phyloP scores from a whole-genome alignment of 2,888 invertebrate species.

The Alloplasta piceator region DNA sequence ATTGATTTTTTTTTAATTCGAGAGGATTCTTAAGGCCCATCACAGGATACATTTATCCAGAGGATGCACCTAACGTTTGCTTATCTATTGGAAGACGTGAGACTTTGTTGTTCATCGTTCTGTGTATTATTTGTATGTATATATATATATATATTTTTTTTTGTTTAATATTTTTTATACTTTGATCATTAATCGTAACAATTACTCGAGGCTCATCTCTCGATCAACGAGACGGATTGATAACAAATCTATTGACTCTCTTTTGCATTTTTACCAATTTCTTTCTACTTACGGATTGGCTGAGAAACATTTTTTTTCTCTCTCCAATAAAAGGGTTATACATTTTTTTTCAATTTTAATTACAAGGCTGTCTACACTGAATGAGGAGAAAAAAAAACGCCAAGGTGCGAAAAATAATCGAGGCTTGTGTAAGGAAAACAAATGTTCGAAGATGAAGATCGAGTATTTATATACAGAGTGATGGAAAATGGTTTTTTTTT shows the following conservation, averaged over 20 bases:
- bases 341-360: conserved; percentile 2
- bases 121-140: conserved; percentile 58
- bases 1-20: conserved; percentile 35
- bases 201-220: conserved; percentile 52
- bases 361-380: neutral
- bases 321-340: neutral
- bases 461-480: conserved; percentile 62
- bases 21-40: conserved; percentile 26
- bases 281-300: conserved; percentile 20
- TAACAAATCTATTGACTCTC: conserved; percentile 71
- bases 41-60: conserved; percentile 26
- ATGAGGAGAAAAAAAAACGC: neutral
- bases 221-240: conserved; percentile 64
- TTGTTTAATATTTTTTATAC: conserved; percentile 68
- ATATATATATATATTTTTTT: conserved; percentile 38
- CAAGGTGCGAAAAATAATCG: conserved; percentile 16
- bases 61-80: conserved; percentile 64
- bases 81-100: conserved; percentile 79
- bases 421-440: conserved; percentile 19
- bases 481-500: conserved; percentile 17
- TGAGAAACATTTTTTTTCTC: neutral
- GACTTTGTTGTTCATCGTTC: conserved; percentile 77
- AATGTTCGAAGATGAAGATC: conserved; percentile 56
- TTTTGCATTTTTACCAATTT: conserved; percentile 68
- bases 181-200: conserved; percentile 74